Conservation (phyloP, 2,113 vertebrate genomes). For the Lutjanus erythropterus region DNA sequence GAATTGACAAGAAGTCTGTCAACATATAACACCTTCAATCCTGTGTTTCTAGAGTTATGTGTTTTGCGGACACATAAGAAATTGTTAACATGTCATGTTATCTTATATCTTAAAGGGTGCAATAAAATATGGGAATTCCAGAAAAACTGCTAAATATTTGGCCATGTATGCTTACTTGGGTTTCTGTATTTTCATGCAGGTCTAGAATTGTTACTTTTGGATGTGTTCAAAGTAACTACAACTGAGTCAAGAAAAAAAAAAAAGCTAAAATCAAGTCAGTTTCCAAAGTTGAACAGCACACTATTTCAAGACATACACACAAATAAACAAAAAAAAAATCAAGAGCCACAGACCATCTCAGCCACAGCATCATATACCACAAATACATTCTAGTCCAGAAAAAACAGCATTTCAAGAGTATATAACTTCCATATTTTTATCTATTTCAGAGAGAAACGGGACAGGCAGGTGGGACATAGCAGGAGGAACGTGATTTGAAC, state of each 20-base stretch:
- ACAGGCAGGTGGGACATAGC: no score
- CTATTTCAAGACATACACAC: neutral
- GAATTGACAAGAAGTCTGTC: no score
- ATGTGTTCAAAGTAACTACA: neutral
- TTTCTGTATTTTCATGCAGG: neutral
- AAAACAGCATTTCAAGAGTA: no score
- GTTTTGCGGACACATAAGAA: no score
- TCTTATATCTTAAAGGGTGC: no score
- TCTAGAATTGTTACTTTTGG: neutral
- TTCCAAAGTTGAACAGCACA: neutral
- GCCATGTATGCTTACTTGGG: neutral
- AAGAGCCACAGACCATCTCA: neutral
- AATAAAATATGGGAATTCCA: no score
- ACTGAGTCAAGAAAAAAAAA: neutral
- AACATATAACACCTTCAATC: no score
- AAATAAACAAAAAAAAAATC: neutral
- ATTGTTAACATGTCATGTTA: no score
- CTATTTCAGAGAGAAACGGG: no score
- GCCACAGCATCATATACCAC: neutral
- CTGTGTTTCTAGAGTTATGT: no score
- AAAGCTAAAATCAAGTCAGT: neutral
- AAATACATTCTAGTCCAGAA: neutral
- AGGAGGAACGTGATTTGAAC: no score
- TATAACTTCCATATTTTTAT: no score
- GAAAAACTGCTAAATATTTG: neutral